Evolutionary conservation across 2,888 invertebrate genomes (phyloP).

Genomic region (Timema cristinae): DNA sequence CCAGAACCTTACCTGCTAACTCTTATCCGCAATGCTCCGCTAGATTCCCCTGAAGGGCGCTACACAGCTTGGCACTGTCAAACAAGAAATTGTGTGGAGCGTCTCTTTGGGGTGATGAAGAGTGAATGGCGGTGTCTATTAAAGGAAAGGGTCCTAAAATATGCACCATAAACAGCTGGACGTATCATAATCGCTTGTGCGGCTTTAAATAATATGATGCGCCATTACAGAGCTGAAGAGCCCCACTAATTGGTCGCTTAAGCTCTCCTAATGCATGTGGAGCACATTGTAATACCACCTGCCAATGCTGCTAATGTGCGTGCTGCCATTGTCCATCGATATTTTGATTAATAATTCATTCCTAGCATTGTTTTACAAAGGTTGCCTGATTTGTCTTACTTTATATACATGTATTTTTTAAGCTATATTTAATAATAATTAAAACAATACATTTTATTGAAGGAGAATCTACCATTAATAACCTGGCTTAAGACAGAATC

Average conservation of each 20-base stretch:
- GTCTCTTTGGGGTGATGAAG: constrained; percentile 5
- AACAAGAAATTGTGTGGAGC: neutral
- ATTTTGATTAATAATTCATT: neutral
- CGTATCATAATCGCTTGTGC: neutral
- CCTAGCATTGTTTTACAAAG: neutral
- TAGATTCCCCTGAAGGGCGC: neutral
- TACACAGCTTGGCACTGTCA: neutral
- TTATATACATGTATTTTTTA: too few species aligned
- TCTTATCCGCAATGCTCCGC: neutral
- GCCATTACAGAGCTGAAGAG: neutral
- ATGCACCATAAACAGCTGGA: neutral
- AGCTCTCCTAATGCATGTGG: neutral
- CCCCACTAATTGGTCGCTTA: neutral
- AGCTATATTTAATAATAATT: too few species aligned
- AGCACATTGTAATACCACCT: neutral
- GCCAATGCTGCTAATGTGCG: neutral
- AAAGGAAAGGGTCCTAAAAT: neutral
- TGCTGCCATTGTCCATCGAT: neutral
- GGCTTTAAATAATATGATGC: constrained; percentile 9
- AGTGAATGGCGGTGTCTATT: constrained; percentile 3
- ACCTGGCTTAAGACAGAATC: too few species aligned
- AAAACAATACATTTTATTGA: too few species aligned
- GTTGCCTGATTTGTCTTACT: too few species aligned
- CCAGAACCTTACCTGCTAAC: neutral
- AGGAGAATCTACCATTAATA: too few species aligned